Percentiles rank a stretch among this genome's conserved stretches.
These are phyloP conservation scores for Whitmania pigra DNA, from an alignment of 1,140 invertebrate species.

Conservation along the genomic window DNA sequence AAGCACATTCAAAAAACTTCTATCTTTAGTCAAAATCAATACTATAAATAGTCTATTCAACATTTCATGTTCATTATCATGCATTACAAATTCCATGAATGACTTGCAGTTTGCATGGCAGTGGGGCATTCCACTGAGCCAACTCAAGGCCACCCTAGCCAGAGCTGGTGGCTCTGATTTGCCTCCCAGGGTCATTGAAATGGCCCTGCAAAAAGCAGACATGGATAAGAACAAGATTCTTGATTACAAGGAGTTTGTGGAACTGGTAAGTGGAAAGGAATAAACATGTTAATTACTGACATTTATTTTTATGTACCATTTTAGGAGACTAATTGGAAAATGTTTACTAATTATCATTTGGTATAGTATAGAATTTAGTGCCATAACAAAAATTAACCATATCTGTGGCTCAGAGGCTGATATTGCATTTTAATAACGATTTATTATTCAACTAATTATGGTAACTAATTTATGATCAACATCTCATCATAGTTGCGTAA, in stretches of 20 bases:
- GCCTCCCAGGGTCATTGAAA: slow-evolving; percentile 55
- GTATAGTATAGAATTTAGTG: too few species aligned
- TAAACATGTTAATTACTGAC: too few species aligned
- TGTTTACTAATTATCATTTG: too few species aligned
- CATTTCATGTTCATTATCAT: not conserved
- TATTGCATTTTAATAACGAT: too few species aligned
- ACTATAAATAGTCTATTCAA: not conserved
- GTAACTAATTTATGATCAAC: too few species aligned
- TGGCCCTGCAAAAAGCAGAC: slow-evolving; percentile 59
- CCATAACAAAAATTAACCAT: too few species aligned
- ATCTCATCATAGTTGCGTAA: too few species aligned
- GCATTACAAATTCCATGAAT: not conserved
- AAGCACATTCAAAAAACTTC: not conserved
- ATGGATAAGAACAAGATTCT: slow-evolving; percentile 58
- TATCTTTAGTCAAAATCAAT: not conserved
- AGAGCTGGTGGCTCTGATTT: slow-evolving; percentile 53
- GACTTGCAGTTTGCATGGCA: slow-evolving; percentile 42
- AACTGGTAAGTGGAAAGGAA: slow-evolving; percentile 51
- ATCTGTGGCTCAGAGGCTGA: too few species aligned
- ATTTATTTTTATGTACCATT: not conserved
- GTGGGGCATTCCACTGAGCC: slow-evolving; percentile 56
- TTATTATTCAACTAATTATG: too few species aligned
- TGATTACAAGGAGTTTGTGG: slow-evolving; percentile 64
- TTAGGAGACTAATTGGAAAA: too few species aligned
- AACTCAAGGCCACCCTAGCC: slow-evolving; percentile 55